A percentile compares a stretch with the other conserved stretches of the same genome.
These are phyloP conservation scores for Sebastes variabilis DNA, from an alignment of 2,797 vertebrate genomes.

Conservation along the genomic window DNA sequence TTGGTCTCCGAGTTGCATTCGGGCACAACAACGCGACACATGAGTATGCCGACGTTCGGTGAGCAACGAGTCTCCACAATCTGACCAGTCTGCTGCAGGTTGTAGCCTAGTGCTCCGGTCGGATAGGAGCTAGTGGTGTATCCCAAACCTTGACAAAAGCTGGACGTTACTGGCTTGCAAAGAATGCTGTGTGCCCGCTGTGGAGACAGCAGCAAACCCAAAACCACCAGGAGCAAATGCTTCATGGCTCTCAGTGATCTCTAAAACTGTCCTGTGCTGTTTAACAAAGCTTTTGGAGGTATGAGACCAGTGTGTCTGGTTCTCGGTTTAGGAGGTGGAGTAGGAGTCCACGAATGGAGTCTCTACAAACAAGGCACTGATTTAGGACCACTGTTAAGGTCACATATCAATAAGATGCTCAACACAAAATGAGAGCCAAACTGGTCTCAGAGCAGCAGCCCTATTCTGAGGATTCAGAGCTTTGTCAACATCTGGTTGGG, in stretches of 20 bases:
- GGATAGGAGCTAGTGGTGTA: slow-evolving; percentile 60
- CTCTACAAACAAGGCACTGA: slow-evolving; percentile 35
- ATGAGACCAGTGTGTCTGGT: background rate
- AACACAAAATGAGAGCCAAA: slow-evolving; percentile 7
- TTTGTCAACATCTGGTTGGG: slow-evolving; percentile 53
- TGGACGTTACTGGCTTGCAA: slow-evolving; percentile 56
- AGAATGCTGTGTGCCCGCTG: background rate
- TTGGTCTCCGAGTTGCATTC: slow-evolving; percentile 52
- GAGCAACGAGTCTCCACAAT: slow-evolving; percentile 71
- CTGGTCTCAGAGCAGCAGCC: slow-evolving; percentile 58
- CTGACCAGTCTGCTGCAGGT: slow-evolving; percentile 46
- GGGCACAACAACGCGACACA: slow-evolving; percentile 69
- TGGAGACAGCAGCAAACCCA: slow-evolving; percentile 25
- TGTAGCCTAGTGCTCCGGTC: slow-evolving; percentile 32
- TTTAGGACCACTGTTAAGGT: slow-evolving; percentile 21
- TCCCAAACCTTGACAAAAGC: slow-evolving; percentile 64
- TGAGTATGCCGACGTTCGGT: slow-evolving; percentile 18
- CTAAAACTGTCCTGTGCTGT: background rate
- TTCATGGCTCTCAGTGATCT: slow-evolving; percentile 32
- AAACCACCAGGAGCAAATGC: slow-evolving; percentile 21
- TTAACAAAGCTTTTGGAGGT: background rate
- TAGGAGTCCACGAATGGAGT: slow-evolving; percentile 41
- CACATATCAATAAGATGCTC: slow-evolving; percentile 6
- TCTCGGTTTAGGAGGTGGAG: slow-evolving; percentile 53
- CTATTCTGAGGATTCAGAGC: background rate